Conservation (phyloP, 2,888 invertebrate species). For the Itoplectis maculator region DNA sequence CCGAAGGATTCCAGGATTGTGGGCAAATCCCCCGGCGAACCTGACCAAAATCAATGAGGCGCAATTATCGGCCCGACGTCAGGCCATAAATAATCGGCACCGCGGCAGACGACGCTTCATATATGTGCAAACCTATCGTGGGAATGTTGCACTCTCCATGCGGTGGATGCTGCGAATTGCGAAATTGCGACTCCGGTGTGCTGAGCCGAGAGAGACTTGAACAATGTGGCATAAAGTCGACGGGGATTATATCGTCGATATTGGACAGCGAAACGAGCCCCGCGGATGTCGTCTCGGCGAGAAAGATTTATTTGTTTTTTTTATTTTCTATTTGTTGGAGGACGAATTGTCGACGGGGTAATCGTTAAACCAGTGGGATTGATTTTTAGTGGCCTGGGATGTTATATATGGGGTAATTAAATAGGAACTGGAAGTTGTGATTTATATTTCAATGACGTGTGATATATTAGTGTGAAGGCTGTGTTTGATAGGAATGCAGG, state of each 20-base stretch:
- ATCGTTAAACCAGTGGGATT: not conserved
- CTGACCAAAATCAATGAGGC: constrained; percentile 60
- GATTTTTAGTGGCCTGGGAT: not conserved
- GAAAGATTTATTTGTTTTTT: not conserved
- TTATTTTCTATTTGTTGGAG: not conserved
- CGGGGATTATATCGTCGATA: not conserved
- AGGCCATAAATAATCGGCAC: constrained; percentile 60
- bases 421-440: not conserved
- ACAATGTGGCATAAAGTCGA: constrained; percentile 14
- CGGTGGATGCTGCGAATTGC: constrained; percentile 27
- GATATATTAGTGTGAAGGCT: not conserved
- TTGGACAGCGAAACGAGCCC: not conserved
- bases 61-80: constrained; percentile 60
- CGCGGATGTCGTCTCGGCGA: not conserved
- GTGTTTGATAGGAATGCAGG: not conserved
- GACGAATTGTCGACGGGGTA: not conserved
- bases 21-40: constrained; percentile 16
- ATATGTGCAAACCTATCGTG: constrained; percentile 53
- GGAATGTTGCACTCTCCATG: constrained; percentile 49
- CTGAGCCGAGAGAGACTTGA: constrained; percentile 6
- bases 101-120: constrained; percentile 42
- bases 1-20: not conserved
- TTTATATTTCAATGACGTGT: not conserved
- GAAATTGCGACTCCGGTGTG: constrained; percentile 52
- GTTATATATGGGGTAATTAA: constrained; percentile 1